Evolutionary conservation across 2,797 vertebrate genomes (phyloP).

Genomic region (Mastacembelus armatus): DNA sequence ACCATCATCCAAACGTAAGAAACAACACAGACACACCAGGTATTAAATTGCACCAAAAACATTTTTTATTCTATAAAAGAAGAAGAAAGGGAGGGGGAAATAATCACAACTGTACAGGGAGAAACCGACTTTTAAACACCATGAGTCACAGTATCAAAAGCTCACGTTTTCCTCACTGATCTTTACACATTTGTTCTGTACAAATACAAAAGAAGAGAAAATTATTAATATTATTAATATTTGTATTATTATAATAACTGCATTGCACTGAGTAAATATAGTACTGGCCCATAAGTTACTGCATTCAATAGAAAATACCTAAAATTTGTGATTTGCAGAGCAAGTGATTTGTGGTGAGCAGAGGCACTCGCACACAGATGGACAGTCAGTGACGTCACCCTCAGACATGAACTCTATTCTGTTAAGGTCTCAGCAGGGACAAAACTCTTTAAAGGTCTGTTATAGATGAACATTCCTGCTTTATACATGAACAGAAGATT

Average conservation of each 20-base stretch:
- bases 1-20: neutral
- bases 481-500: conserved; percentile 25
- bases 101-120: conserved; percentile 87
- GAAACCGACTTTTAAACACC: conserved; percentile 87
- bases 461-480: conserved; percentile 42
- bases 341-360: conserved; percentile 62
- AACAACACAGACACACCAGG: conserved; percentile 25
- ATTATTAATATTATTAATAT: conserved; percentile 82
- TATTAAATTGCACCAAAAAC: conserved; percentile 84
- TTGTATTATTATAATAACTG: conserved; percentile 86
- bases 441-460: conserved; percentile 1
- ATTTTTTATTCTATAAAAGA: conserved; percentile 89
- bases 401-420: conserved; percentile 21
- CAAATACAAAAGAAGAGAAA: conserved; percentile 82
- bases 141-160: conserved; percentile 89
- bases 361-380: conserved; percentile 58
- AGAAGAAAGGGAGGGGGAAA: conserved; percentile 59
- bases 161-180: conserved; percentile 83
- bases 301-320: conserved; percentile 87
- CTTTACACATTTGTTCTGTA: conserved; percentile 89
- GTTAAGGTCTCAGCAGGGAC: conserved; percentile 10
- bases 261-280: conserved; percentile 89
- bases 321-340: conserved; percentile 66
- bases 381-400: conserved; percentile 33
- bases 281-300: conserved; percentile 89